Conservation (phyloP, 2,113 vertebrate genomes). For the Syngnathoides biaculeatus region DNA sequence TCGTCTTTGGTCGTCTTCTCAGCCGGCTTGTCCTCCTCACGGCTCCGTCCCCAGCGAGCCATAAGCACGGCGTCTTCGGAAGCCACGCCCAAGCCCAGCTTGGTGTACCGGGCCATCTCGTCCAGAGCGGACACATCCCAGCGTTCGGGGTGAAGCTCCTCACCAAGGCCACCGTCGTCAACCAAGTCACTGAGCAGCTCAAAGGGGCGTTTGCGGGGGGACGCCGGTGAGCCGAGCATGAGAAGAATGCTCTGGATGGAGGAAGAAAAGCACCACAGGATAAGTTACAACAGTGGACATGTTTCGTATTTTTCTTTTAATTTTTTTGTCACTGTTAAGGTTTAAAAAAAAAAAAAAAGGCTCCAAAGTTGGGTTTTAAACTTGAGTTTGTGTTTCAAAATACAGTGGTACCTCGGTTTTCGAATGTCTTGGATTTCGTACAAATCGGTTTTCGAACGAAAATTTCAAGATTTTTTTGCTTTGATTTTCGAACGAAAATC, state of each 20-base stretch:
- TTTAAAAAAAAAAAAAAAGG: no score
- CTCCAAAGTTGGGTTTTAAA: no score
- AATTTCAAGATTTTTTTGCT: no score
- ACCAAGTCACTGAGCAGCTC: conserved; percentile 76
- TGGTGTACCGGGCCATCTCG: conserved; percentile 72
- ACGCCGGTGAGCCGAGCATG: conserved; percentile 72
- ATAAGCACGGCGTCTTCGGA: conserved; percentile 68
- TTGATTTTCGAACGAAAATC: no score
- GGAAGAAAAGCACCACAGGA: not conserved
- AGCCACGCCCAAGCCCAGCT: conserved; percentile 62
- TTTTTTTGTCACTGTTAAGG: no score
- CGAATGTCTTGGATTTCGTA: no score
- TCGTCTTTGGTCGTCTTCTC: conserved; percentile 24
- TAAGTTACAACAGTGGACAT: not conserved
- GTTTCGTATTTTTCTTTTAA: no score
- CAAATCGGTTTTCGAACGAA: no score
- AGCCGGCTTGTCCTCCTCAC: conserved; percentile 18
- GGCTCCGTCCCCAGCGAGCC: conserved; percentile 58
- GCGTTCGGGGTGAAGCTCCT: conserved; percentile 69
- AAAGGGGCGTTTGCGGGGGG: conserved; percentile 69
- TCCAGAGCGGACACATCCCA: conserved; percentile 74
- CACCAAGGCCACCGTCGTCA: conserved; percentile 67
- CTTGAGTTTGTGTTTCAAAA: no score
- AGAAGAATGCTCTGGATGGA: conserved; percentile 63
- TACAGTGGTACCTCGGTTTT: no score